phyloP scores from a whole-genome alignment of 2,888 invertebrate species.

The Hetaerina titia region DNA sequence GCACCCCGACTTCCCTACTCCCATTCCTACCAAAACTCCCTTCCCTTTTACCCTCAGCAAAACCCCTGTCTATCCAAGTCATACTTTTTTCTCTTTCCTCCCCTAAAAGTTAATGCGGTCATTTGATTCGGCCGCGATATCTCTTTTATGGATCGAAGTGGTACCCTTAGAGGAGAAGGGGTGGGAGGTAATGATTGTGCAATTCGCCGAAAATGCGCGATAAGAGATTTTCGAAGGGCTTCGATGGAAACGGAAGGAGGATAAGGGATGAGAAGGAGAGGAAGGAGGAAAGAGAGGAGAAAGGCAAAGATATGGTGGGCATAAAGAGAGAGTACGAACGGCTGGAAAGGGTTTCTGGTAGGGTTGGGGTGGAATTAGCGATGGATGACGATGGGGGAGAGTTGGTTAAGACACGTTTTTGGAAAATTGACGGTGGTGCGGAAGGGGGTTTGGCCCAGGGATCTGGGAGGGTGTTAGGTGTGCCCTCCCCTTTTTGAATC shows the following conservation, averaged over 20 bases:
- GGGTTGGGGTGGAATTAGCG: not conserved
- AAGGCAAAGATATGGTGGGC: not conserved
- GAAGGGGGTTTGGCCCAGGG: constrained; percentile 23
- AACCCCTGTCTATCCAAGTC: constrained; percentile 1
- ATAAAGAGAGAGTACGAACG: not conserved
- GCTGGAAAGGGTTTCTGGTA: constrained; percentile 29
- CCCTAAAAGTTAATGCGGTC: constrained; percentile 60
- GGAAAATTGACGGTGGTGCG: constrained; percentile 34
- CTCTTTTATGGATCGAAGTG: constrained; percentile 62
- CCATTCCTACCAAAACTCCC: not conserved
- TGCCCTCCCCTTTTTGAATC: not conserved
- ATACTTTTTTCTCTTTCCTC: constrained; percentile 28
- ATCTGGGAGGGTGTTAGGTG: not conserved
- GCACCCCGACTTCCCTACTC: not conserved
- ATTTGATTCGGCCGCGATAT: constrained; percentile 60
- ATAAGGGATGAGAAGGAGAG: not conserved
- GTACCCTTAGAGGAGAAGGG: not conserved
- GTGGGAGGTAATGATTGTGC: constrained; percentile 49
- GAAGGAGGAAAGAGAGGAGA: not conserved
- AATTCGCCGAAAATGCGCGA: constrained; percentile 63
- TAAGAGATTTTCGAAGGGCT: constrained; percentile 57
- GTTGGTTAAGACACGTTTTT: constrained; percentile 61
- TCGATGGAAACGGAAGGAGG: not conserved
- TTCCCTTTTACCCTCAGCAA: not conserved
- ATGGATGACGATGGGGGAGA: constrained; percentile 48